Evolutionary conservation across 2,113 vertebrate species (phyloP), one percentile per base, ranked within the genome.

Genomic region (Brachirus orientalis): DNA sequence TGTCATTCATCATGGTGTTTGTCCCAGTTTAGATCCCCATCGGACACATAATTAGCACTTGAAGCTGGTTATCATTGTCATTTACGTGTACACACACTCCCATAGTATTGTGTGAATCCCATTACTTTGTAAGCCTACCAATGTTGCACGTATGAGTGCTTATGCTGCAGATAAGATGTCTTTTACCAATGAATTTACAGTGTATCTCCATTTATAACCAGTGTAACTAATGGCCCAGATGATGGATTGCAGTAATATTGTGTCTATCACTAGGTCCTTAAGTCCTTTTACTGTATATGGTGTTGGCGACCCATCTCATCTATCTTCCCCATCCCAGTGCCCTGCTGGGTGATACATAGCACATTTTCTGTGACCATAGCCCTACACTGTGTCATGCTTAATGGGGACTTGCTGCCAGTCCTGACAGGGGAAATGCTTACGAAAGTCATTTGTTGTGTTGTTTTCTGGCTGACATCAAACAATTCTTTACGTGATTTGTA

Each of bases 41-140:
- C 16, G 63, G 84, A 81, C 8, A 33, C 53, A 70, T 85, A 83
- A 92, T 91, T 85, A 89, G 74, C 36, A 85, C 75, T 63, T 68
- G 56, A 60, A 84, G 75, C 79, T 80, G 67, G 66, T 88, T 76
- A 61, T 62, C 41, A 37, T 70, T 74, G 71, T 80, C 82, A 75
- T 80, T 86, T 69, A 52, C 16, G 50, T 69, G 62, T 46, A 40
- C 51, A 17, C 50, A 28, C 12, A 60, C 22, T 41, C 17, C 28
- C 57, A 50, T 17, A 19, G 41, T 22, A 66, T 46, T 50, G 13
- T 53, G 8, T 36, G 16, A 78, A 66, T 17, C 17, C 13, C 18
- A 3, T 3, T 55, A 38, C 20, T 28, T 37, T 54, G 3, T 18
- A 58, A n/a, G 20, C n/a, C 18, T 22, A 52, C 37, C 13, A 43